Percentiles rank a stretch among this genome's conserved stretches.
These are phyloP conservation scores for Cephalotes varians DNA, from an alignment of 2,888 invertebrate species.

Conservation along the genomic window DNA sequence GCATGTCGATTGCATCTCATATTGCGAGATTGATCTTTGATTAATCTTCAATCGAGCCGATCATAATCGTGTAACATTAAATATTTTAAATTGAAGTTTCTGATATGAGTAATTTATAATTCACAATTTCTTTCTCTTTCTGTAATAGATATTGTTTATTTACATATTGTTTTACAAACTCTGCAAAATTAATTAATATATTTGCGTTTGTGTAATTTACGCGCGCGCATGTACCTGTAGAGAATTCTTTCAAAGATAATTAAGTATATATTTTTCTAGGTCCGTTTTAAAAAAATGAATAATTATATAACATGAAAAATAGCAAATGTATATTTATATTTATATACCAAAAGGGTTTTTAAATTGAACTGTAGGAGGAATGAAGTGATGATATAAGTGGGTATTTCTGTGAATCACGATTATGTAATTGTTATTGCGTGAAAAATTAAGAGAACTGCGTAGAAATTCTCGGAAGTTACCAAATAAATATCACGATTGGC, in stretches of 20 bases:
- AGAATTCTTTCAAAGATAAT: background rate
- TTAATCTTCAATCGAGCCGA: background rate
- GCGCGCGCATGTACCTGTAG: background rate
- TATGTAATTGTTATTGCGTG: slow-evolving; percentile 24
- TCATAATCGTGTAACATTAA: background rate
- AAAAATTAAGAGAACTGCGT: background rate
- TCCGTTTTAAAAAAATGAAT: background rate
- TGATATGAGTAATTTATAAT: background rate
- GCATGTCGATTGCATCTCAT: background rate
- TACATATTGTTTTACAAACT: background rate
- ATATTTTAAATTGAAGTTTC: background rate
- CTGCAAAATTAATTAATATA: background rate
- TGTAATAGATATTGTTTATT: background rate
- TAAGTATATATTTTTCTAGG: background rate
- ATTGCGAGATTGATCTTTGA: background rate
- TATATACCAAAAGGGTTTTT: background rate
- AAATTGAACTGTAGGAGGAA: background rate
- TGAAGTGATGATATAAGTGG: background rate
- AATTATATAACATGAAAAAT: background rate
- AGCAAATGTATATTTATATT: background rate
- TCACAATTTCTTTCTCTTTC: too few relatives aligned
- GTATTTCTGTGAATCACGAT: background rate
- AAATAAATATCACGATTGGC: slow-evolving; percentile 29
- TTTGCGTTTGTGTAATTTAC: slow-evolving; percentile 2
- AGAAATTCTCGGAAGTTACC: slow-evolving; percentile 4